A percentile compares a stretch with the other conserved stretches of the same genome.
These are phyloP conservation scores for Leptopilina boulardi DNA, from an alignment of 1,140 invertebrate species.

Conservation along the genomic window DNA sequence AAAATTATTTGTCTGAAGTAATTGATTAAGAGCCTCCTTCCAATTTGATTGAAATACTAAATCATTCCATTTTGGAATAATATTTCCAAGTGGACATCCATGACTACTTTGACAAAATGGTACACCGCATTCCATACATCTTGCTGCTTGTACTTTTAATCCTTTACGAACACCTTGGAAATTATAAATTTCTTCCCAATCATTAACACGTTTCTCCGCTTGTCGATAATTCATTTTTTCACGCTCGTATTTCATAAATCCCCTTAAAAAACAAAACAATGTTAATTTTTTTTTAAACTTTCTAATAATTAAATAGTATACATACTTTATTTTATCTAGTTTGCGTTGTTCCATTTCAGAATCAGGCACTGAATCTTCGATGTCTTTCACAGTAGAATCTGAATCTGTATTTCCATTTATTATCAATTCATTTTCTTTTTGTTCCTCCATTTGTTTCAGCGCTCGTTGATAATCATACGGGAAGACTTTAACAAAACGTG, in stretches of 20 bases:
- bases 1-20: constrained; percentile 99
- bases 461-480: constrained; percentile 97
- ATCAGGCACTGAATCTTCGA: constrained; percentile 91
- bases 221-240: constrained; percentile 91
- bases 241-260: constrained; percentile 97
- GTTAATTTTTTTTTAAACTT: constrained; percentile 20
- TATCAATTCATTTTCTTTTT: constrained; percentile 68
- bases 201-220: constrained; percentile 88
- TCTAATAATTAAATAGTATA: not conserved
- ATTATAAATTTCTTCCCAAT: constrained; percentile 99
- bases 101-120: constrained; percentile 99
- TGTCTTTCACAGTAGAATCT: constrained; percentile 84
- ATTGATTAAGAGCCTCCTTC: constrained; percentile 96
- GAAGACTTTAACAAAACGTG: constrained; percentile 97
- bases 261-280: constrained; percentile 75
- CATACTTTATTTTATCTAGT: constrained; percentile 91
- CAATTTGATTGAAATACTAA: constrained; percentile 96
- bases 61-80: constrained; percentile 99
- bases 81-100: constrained; percentile 98
- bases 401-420: constrained; percentile 68
- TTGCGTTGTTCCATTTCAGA: constrained; percentile 86
- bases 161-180: constrained; percentile 90
- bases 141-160: constrained; percentile 92
- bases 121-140: constrained; percentile 99
- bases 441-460: constrained; percentile 84